Base-by-base conservation (phyloP, 1,140 invertebrate species). In the Papilio machaon region DNA sequence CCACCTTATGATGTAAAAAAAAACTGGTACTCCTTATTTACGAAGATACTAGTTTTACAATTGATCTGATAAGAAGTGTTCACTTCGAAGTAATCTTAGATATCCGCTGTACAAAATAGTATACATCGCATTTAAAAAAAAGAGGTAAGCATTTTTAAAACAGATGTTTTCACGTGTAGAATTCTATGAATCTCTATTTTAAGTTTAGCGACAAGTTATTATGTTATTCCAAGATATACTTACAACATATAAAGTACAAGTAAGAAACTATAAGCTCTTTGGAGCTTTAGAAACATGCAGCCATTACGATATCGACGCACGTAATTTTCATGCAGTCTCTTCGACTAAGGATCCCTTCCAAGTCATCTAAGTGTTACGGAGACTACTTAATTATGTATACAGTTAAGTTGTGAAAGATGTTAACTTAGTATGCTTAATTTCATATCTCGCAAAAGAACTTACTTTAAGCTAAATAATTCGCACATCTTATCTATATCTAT, bases 331-430 rank as follows among this genome's bases (percentile, higher is more conserved):
- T 0, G 52, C 23, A 35, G 23, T 17, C 30, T 15, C 30, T 35
- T 70, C 64, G 11, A 35, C 30, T 38, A 6, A 70, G 64, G 35
- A 70, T 35, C 64, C 64, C 64, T 70, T 38, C 64, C 23, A 35
- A 70, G 23, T 67, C 64, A 35, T 10, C 64, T 19, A 67, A 67
- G 64, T 67, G 64, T 67, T 35, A 67, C 35, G 30, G 64, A 67
- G 64, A 30, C 64, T 67, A 67, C 64, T 67, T 67, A 67, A 67
- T 67, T 67, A 67, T 67, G 64, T 67, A 67, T 38, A 23, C 64
- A 67, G 64, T 38, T 67, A 67, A 67, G 64, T 67, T 67, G 64
- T 13, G 23, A 67, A 35, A 30, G 60, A 64, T 35, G 64, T 67
- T 67, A 15, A 13, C 64, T 30, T 70, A 70, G 35, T 70, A 35